Base-by-base conservation (phyloP, 2,797 vertebrate species). In the Artibeus jamaicensis region DNA sequence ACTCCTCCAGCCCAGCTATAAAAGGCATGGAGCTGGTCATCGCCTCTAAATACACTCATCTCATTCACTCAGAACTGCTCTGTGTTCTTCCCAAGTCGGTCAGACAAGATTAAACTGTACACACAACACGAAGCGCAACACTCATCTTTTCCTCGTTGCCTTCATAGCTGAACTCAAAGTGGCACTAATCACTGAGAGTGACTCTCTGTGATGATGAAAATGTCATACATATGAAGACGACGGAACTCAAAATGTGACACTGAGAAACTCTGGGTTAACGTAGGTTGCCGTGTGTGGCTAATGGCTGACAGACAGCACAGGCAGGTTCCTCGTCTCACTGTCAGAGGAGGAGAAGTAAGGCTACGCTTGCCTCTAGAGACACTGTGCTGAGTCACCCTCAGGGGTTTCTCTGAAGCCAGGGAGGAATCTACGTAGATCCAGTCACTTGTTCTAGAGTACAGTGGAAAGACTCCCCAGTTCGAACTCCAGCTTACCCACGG, bases 161-260 rank as follows among this genome's bases (percentile, higher is more conserved):
- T 76, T 70, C 42, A 55, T 1, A 86, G 78, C 65, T 83, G 68
- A 96, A 87, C 82, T 83, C 91, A 81, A 46, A 91, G 90, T 24
- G 89, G 74, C 37, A 24, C 86, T 7, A 46, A 9, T 67, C 55
- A 65, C 26, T 67, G 29, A n/a, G 67, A n/a, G 62, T 65, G 84
- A 92, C 68, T 88, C 73, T 86, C 70, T 55, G n/a, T 7, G 44
- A 65, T 21, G 37, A 46, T 0, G 8, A 48, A 46, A 83, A 73
- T 18, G 22, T 48, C n/a, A 50, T 11, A 42, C 3, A 14, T 32
- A 26, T 24, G 18, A 29, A 7, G 55, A 74, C 65, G 74, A 59
- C 1, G 46, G n/a, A 59, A 32, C n/a, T 90, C 32, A 46, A 81
- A 90, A 32, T 26, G 34, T 14, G 50, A 74, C 14, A 0, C 42